Percentiles rank a stretch among this genome's conserved stretches.
Evolutionary conservation across 2,888 invertebrate genomes (phyloP).

Genomic region (Oasisia sp.): DNA sequence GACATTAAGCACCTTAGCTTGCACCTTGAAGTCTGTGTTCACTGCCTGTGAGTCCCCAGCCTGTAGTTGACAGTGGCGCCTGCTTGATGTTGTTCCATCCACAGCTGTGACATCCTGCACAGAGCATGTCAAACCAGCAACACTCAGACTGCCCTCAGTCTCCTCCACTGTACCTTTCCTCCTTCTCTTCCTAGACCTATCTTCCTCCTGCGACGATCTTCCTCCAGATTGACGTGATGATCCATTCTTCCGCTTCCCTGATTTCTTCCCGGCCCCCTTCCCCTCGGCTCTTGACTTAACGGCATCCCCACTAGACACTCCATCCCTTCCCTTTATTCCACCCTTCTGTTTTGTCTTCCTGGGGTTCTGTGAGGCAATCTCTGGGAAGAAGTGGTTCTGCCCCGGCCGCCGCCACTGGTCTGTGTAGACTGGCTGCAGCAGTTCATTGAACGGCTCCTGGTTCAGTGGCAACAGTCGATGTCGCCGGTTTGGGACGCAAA

Average conservation of each 20-base stretch:
- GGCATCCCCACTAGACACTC: background rate
- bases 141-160: background rate
- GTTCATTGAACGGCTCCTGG: background rate
- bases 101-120: background rate
- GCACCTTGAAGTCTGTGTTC: background rate
- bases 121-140: background rate
- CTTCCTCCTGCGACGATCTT: background rate
- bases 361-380: background rate
- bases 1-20: background rate
- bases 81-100: background rate
- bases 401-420: background rate
- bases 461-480: background rate
- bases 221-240: background rate
- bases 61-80: background rate
- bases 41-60: background rate
- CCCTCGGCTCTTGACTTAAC: background rate
- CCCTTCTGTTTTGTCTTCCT: background rate
- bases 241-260: slow-evolving; percentile 12
- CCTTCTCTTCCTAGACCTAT: background rate
- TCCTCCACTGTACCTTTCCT: background rate
- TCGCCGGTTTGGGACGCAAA: background rate
- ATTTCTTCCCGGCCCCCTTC: background rate
- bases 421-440: background rate
- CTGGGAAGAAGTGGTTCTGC: background rate
- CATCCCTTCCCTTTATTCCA: background rate